Conservation (phyloP, 2,113 vertebrate species). For the Caretta caretta region DNA sequence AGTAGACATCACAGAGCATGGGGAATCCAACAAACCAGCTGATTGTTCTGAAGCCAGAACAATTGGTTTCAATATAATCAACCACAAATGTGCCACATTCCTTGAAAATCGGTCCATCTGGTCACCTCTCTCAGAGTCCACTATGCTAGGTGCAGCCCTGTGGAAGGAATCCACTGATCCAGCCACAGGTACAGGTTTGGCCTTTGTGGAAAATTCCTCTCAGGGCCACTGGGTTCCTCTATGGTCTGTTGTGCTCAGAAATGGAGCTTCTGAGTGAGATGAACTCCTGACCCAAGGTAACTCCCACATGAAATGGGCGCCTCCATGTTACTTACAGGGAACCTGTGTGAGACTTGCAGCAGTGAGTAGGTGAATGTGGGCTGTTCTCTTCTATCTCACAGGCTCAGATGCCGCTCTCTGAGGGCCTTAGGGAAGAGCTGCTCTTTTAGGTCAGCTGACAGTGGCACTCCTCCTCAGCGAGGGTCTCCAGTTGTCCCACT, state of each 20-base stretch:
- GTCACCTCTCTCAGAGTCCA: not conserved
- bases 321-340: not conserved
- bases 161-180: not conserved
- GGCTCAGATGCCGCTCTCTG: not conserved
- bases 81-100: not conserved
- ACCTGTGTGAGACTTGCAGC: not conserved
- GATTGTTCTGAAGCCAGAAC: not conserved
- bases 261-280: not conserved
- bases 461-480: not conserved
- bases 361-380: not conserved
- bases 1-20: not conserved
- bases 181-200: not conserved
- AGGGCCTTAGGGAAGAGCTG: not conserved
- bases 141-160: not conserved
- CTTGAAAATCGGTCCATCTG: not conserved
- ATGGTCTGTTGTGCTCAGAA: not conserved
- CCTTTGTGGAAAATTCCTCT: accelerated
- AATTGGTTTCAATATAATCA: not conserved
- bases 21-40: not conserved
- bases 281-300: not conserved
- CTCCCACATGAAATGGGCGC: not conserved
- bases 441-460: not conserved
- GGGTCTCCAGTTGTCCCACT: not conserved
- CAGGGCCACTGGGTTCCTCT: not conserved
- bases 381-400: not conserved